Conservation (phyloP, 2,888 invertebrate species). For the Apantesis nais region DNA sequence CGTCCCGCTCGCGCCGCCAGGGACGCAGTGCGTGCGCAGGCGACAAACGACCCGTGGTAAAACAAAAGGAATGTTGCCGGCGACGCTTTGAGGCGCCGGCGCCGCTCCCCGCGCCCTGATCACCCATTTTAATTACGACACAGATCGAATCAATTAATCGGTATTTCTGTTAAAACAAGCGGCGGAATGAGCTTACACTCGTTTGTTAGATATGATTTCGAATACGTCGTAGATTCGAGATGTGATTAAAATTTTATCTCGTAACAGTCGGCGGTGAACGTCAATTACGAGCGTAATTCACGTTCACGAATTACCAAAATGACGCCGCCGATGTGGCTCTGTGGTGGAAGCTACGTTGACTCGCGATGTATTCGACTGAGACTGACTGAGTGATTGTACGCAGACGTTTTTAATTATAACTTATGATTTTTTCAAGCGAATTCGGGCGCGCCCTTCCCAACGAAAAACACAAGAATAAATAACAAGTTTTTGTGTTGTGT, state of each 20-base stretch:
- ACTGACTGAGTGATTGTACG: slow-evolving; percentile 37
- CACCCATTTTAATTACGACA: slow-evolving; percentile 86
- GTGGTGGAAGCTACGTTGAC: slow-evolving; percentile 12
- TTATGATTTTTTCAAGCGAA: slow-evolving; percentile 83
- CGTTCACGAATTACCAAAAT: slow-evolving; percentile 31
- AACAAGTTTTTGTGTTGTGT: slow-evolving; percentile 83
- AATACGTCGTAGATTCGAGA: slow-evolving; percentile 62
- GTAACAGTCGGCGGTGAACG: slow-evolving; percentile 58
- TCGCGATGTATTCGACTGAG: slow-evolving; percentile 16
- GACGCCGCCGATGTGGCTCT: slow-evolving; percentile 16
- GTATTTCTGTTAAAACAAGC: slow-evolving; percentile 84
- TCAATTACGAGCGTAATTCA: slow-evolving; percentile 51
- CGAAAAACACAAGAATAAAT: slow-evolving; percentile 83
- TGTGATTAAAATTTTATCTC: slow-evolving; percentile 69
- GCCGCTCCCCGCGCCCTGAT: slow-evolving; percentile 83
- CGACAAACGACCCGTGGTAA: slow-evolving; percentile 86
- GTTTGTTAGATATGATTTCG: slow-evolving; percentile 67
- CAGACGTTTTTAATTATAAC: slow-evolving; percentile 83
- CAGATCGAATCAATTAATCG: slow-evolving; percentile 86
- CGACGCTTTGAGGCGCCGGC: slow-evolving; percentile 86
- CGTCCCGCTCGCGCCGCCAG: slow-evolving; percentile 67
- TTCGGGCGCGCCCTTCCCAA: slow-evolving; percentile 82
- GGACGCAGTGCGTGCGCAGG: slow-evolving; percentile 67
- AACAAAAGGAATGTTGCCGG: slow-evolving; percentile 86
- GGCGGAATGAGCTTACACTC: slow-evolving; percentile 71